These are phyloP conservation scores for Coturnix japonica DNA, from an alignment of 2,113 vertebrate genomes.

Conservation along the genomic window DNA sequence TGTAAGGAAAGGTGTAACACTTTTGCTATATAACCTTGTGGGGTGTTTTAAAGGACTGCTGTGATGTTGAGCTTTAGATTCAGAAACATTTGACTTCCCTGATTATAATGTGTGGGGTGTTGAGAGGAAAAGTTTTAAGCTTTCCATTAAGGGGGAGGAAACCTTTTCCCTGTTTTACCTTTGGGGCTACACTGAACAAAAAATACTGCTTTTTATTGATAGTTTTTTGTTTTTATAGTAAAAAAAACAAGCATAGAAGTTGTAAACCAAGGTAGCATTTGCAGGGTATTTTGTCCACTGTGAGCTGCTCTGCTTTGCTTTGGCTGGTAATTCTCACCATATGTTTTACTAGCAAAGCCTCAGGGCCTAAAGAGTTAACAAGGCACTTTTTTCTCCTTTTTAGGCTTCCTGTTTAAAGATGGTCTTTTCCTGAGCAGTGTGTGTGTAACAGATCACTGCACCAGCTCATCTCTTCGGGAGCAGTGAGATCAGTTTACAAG, in stretches of 20 bases:
- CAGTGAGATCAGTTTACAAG: slow-evolving; percentile 7
- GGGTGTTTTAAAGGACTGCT: background rate
- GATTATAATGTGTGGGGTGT: background rate
- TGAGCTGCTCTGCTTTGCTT: slow-evolving; percentile 8
- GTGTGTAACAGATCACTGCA: slow-evolving; percentile 10
- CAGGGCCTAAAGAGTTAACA: slow-evolving; percentile 57
- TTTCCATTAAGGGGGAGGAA: background rate
- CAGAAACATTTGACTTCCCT: background rate
- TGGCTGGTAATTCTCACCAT: slow-evolving; percentile 45
- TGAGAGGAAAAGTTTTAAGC: background rate
- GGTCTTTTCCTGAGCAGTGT: slow-evolving; percentile 19
- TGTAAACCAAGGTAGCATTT: background rate
- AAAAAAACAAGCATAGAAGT: background rate
- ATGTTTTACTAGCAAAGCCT: slow-evolving; percentile 44
- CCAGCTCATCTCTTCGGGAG: slow-evolving; percentile 42
- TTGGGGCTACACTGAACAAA: background rate
- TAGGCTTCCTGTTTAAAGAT: slow-evolving; percentile 63
- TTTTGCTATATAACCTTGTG: background rate
- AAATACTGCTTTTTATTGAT: background rate
- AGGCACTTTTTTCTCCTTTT: slow-evolving; percentile 47
- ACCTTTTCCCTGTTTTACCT: background rate
- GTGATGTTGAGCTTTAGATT: background rate
- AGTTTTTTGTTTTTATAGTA: background rate
- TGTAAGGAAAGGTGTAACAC: background rate
- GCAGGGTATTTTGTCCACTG: background rate